Base-by-base conservation (phyloP, 1,140 invertebrate genomes). In the Phenacoccus solenopsis region DNA sequence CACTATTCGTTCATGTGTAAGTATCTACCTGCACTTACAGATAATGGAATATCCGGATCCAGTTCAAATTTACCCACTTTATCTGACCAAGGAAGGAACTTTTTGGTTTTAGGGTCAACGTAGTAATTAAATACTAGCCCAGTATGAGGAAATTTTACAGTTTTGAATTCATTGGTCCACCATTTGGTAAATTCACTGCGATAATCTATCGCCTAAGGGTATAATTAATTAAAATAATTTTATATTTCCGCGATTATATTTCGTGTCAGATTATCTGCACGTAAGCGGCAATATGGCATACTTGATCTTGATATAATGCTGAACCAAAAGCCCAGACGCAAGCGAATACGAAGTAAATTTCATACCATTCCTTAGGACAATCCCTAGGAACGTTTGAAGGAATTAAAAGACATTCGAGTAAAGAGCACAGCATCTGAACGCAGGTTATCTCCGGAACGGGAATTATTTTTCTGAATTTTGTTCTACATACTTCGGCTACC, bases 241-340 rank as follows among this genome's bases (percentile, higher is more conserved):
- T n/a, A n/a, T n/a, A n/a, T n/a, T n/a, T n/a, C n/a, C n/a, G n/a
- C n/a, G n/a, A n/a, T n/a, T n/a, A n/a, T n/a, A n/a, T n/a, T n/a
- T n/a, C n/a, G n/a, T n/a, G n/a, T n/a, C n/a, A n/a, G n/a, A n/a
- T n/a, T n/a, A n/a, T n/a, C n/a, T n/a, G n/a, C n/a, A n/a, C n/a
- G n/a, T n/a, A n/a, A n/a, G n/a, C n/a, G n/a, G n/a, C n/a, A n/a
- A n/a, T n/a, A n/a, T n/a, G 16, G 13, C 72, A 73, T 75, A 84
- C 82, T 77, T 85, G 91, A 81, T 97, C 94, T 83, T 94, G 91
- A 77, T 90, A 94, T 69, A 92, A 82, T 0, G 88, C 86, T 0
- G 94, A 93, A 21, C 95, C 95, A 78, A 97, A 98, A 0, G 93
- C 91, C 95, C 95, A 98, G 22, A 97, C 85, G 70, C 86, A 85